Conservation (phyloP, 1,140 invertebrate species). For the Lethrus apterus region DNA sequence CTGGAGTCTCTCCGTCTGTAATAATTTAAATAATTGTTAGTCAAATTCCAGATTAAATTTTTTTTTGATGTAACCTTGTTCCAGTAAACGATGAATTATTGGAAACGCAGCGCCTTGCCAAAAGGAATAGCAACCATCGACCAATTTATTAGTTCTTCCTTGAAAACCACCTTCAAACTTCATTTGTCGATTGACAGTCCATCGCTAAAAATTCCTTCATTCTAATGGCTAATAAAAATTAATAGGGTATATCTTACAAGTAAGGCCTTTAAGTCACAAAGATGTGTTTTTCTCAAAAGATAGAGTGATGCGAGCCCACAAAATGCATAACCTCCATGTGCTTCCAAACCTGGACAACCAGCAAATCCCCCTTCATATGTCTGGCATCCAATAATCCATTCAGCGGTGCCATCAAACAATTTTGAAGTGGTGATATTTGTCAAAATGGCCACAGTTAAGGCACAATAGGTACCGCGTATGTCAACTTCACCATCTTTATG, state of each 20-base stretch:
- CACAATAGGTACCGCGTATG: slow-evolving; percentile 93
- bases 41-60: neutral
- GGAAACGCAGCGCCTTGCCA: slow-evolving; percentile 94
- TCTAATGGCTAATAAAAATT: slow-evolving; percentile 4
- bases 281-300: slow-evolving; percentile 69
- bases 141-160: slow-evolving; percentile 95
- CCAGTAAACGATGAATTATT: slow-evolving; percentile 39
- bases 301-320: slow-evolving; percentile 88
- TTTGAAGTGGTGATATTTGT: slow-evolving; percentile 67
- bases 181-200: slow-evolving; percentile 87
- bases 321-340: slow-evolving; percentile 97
- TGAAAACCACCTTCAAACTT: slow-evolving; percentile 86
- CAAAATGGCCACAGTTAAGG: slow-evolving; percentile 77
- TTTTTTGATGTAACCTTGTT: slow-evolving; percentile 13
- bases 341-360: slow-evolving; percentile 89
- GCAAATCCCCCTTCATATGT: slow-evolving; percentile 98
- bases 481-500: slow-evolving; percentile 93
- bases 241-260: slow-evolving; percentile 49
- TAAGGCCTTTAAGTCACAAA: slow-evolving; percentile 72
- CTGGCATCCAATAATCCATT: slow-evolving; percentile 90
- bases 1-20: slow-evolving; percentile 26
- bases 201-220: slow-evolving; percentile 50
- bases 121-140: slow-evolving; percentile 98
- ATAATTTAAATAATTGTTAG: slow-evolving; percentile 17
- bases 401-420: slow-evolving; percentile 76